Percentiles rank a stretch among this genome's conserved stretches.
Conservation (phyloP, 64 coral and sea anemone species). For the Pachyseris speciosa region DNA sequence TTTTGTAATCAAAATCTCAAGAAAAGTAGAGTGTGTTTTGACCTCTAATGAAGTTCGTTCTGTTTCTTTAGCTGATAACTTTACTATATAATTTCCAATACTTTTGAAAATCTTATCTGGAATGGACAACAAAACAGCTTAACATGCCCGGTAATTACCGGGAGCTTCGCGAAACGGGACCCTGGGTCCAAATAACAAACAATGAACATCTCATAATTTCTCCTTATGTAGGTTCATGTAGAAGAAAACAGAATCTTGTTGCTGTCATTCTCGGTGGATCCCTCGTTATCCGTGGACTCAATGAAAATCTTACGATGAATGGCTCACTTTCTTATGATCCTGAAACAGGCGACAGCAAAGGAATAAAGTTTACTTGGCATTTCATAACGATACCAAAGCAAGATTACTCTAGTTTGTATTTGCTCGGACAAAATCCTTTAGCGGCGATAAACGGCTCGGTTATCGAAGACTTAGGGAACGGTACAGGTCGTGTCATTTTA, state of each 20-base stretch:
- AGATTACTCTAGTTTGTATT: not conserved
- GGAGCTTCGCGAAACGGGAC: no score
- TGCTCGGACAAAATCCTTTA: not conserved
- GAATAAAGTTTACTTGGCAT: slow-evolving; percentile 32
- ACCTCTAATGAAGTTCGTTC: no score
- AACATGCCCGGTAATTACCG: no score
- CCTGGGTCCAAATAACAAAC: not conserved
- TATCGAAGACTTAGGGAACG: not conserved
- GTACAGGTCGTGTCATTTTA: not conserved
- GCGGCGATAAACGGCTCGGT: not conserved
- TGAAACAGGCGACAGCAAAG: not conserved
- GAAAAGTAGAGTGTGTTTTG: no score
- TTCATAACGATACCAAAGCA: not conserved
- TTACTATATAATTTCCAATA: no score
- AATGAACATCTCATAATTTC: not conserved
- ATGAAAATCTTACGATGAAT: not conserved
- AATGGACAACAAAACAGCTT: no score
- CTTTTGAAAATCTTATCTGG: no score
- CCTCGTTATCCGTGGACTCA: not conserved
- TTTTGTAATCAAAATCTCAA: no score
- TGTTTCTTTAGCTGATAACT: no score
- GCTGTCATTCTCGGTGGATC: not conserved
- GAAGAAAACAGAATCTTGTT: not conserved
- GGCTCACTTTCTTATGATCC: slow-evolving; percentile 12
- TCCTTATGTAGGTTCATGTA: not conserved